Percentiles rank a stretch among this genome's conserved stretches.
Conservation (phyloP, 2,888 invertebrate species). For the Timandra comae region DNA sequence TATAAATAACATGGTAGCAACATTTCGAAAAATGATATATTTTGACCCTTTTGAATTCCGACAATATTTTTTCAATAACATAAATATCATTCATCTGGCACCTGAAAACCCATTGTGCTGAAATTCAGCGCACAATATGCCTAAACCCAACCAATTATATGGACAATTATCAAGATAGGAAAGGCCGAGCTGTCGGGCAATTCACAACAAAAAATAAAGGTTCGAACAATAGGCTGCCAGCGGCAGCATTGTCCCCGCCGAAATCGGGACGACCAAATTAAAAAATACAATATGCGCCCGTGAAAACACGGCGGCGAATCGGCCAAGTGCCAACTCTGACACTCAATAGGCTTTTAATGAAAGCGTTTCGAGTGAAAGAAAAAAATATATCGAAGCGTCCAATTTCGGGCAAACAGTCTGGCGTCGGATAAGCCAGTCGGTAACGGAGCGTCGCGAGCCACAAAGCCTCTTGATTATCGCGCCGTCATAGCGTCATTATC, state of each 20-base stretch:
- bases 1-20: no score
- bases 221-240: constrained; percentile 29
- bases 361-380: constrained; percentile 33
- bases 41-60: no score
- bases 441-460: constrained; percentile 61
- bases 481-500: constrained; percentile 66
- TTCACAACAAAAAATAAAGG: constrained; percentile 54
- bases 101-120: constrained; percentile 28
- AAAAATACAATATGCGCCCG: constrained; percentile 46
- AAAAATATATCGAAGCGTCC: constrained; percentile 38
- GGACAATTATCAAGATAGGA: constrained; percentile 65
- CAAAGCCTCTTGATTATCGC: constrained; percentile 71
- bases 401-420: constrained; percentile 64
- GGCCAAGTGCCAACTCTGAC: constrained; percentile 33
- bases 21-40: no score
- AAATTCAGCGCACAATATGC: constrained; percentile 47
- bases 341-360: constrained; percentile 43
- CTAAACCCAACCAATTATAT: constrained; percentile 66
- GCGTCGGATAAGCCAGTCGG: constrained; percentile 51
- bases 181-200: constrained; percentile 40
- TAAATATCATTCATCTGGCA: constrained; percentile 15
- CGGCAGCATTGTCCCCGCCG: constrained; percentile 32
- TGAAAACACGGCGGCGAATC: constrained; percentile 39
- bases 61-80: constrained; percentile 5
- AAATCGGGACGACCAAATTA: constrained; percentile 32